phyloP scores from a whole-genome alignment of 1,140 invertebrate genomes.

The Zaprionus vittiger region DNA sequence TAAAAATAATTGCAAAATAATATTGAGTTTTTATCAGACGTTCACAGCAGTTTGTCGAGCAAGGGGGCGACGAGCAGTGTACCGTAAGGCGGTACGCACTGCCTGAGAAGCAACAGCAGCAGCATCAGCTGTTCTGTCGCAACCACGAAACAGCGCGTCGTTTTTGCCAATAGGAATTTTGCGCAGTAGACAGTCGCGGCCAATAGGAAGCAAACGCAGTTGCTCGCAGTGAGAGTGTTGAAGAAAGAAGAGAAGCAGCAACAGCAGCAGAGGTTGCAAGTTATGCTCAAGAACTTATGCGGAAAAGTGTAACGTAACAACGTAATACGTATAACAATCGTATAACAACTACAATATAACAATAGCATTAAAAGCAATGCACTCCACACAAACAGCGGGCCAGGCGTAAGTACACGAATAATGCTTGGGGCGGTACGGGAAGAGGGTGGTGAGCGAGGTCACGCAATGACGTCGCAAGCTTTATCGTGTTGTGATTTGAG shows the following conservation, averaged over 20 bases:
- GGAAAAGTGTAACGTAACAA: constrained; percentile 64
- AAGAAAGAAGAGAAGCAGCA: neutral
- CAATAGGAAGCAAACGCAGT: constrained; percentile 55
- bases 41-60: neutral
- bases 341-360: constrained; percentile 2
- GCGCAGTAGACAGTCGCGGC: constrained; percentile 53
- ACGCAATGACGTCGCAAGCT: constrained; percentile 9
- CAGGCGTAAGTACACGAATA: constrained; percentile 57
- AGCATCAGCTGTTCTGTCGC: constrained; percentile 1
- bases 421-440: neutral
- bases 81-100: neutral
- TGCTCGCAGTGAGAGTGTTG: constrained; percentile 14
- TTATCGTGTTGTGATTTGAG: constrained; percentile 11
- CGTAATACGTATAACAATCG: neutral
- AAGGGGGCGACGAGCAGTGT: neutral
- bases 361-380: constrained; percentile 1
- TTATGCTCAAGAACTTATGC: constrained; percentile 49
- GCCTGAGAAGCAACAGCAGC: neutral
- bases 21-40: neutral
- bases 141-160: neutral
- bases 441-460: neutral
- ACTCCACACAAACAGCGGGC: constrained; percentile 14
- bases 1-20: neutral
- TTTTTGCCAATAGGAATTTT: constrained; percentile 67
- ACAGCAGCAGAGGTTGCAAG: neutral